These are phyloP conservation scores for Elysia chlorotica DNA, from an alignment of 1,140 invertebrate species.

Conservation along the genomic window DNA sequence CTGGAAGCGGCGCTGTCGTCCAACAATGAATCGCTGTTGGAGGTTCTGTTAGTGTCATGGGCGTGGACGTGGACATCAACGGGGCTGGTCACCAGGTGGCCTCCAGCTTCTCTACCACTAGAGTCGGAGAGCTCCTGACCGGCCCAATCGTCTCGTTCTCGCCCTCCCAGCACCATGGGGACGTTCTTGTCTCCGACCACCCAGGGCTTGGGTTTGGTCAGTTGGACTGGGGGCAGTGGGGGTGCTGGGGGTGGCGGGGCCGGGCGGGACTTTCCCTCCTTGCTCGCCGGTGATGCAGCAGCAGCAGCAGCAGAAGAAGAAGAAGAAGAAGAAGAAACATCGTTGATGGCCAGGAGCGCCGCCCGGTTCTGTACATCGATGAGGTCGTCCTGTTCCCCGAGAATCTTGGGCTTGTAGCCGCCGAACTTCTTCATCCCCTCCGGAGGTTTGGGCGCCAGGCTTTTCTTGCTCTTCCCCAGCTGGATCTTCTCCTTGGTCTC, in stretches of 20 bases:
- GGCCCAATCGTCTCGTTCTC: not conserved
- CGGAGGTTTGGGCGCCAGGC: not conserved
- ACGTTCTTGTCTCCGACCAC: slow-evolving; percentile 26
- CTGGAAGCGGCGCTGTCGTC: not conserved
- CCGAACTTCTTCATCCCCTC: slow-evolving; percentile 23
- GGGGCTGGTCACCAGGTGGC: no score
- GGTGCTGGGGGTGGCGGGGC: not conserved
- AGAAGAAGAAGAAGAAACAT: no score
- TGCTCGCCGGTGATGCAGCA: no score
- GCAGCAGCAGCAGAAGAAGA: not conserved
- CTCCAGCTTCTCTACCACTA: no score
- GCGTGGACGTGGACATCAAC: no score
- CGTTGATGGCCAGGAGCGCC: no score
- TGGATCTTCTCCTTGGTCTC: slow-evolving; percentile 17
- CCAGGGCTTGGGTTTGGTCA: slow-evolving; percentile 9
- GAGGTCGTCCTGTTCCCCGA: slow-evolving; percentile 5
- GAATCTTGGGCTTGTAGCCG: slow-evolving; percentile 27
- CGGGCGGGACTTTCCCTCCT: not conserved
- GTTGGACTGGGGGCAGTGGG: not conserved
- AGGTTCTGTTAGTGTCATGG: no score
- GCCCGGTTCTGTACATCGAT: not conserved
- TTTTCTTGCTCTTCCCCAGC: slow-evolving; percentile 15
- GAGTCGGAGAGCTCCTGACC: no score
- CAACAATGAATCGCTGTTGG: not conserved
- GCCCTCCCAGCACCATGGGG: slow-evolving; percentile 18